A percentile compares a stretch with the other conserved stretches of the same genome.
phyloP scores from a whole-genome alignment of 2,113 vertebrate genomes.

The Dipodomys merriami region DNA sequence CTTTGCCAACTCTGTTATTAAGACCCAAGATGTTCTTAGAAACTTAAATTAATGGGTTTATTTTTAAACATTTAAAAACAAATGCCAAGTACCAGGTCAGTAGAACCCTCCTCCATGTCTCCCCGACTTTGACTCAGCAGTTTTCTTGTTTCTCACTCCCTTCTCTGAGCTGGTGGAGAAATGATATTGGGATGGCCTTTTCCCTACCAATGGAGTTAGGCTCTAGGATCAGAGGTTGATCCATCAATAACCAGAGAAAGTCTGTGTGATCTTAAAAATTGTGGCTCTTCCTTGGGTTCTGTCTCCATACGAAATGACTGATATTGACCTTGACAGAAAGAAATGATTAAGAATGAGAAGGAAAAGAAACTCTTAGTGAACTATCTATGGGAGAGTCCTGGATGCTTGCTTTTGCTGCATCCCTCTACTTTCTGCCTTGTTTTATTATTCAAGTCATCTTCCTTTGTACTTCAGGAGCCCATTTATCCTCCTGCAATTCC shows the following conservation, averaged over 20 bases:
- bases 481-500: neutral
- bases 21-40: slow-evolving; percentile 57
- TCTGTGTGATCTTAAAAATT: neutral
- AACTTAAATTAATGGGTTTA: slow-evolving; percentile 71
- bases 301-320: neutral
- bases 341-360: neutral
- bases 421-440: neutral
- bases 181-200: neutral
- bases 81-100: slow-evolving; percentile 14
- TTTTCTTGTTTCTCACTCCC: neutral
- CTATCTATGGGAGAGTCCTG: neutral
- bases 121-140: slow-evolving; percentile 39
- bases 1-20: slow-evolving; percentile 74
- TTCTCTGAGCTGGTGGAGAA: neutral
- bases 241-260: neutral
- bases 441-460: neutral
- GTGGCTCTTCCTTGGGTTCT: neutral
- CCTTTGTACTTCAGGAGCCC: neutral
- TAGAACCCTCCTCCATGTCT: slow-evolving; percentile 7
- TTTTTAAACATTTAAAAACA: slow-evolving; percentile 62
- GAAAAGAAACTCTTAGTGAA: neutral
- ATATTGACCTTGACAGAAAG: neutral
- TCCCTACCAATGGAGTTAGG: neutral
- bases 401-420: neutral
- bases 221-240: neutral